Percentiles rank a stretch among this genome's conserved stretches.
These are phyloP conservation scores for Nannobrachium achirus DNA, from an alignment of 2,113 vertebrate species.

Conservation along the genomic window DNA sequence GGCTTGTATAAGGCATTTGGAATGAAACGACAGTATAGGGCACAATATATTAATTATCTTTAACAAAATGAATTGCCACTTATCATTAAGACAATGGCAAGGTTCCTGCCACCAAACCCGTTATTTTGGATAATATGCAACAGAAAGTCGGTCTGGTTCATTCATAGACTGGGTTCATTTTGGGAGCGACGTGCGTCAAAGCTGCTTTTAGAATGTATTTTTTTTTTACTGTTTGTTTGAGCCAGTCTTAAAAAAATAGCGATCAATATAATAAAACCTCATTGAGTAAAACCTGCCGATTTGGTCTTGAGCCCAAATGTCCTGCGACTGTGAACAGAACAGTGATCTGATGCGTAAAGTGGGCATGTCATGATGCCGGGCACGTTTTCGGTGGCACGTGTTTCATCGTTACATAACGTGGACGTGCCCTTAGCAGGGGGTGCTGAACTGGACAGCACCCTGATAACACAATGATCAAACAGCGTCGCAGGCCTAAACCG, in stretches of 20 bases:
- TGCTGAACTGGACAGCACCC: slow-evolving; percentile 47
- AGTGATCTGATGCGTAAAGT: slow-evolving; percentile 44
- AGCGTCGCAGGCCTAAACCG: slow-evolving; percentile 19
- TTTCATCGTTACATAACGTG: slow-evolving; percentile 64
- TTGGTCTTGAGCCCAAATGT: neutral
- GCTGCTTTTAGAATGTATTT: no score
- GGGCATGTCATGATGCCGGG: slow-evolving; percentile 13
- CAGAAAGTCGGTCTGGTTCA: neutral
- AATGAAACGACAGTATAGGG: slow-evolving; percentile 25
- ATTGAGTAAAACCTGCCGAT: no score
- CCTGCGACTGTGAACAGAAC: slow-evolving; percentile 25
- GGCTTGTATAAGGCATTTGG: slow-evolving; percentile 61
- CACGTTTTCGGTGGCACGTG: slow-evolving; percentile 67
- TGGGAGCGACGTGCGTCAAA: no score
- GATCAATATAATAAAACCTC: no score
- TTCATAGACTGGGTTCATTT: no score
- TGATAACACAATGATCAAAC: slow-evolving; percentile 48
- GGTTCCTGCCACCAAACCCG: neutral
- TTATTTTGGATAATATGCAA: slow-evolving; percentile 5
- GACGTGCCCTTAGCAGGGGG: slow-evolving; percentile 57
- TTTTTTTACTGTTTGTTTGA: no score
- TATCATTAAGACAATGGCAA: neutral
- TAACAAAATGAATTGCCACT: slow-evolving; percentile 1
- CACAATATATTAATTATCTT: slow-evolving; percentile 19
- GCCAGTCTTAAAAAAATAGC: no score